phyloP scores from a whole-genome alignment of 2,113 vertebrate genomes.

The Centrocercus urophasianus region DNA sequence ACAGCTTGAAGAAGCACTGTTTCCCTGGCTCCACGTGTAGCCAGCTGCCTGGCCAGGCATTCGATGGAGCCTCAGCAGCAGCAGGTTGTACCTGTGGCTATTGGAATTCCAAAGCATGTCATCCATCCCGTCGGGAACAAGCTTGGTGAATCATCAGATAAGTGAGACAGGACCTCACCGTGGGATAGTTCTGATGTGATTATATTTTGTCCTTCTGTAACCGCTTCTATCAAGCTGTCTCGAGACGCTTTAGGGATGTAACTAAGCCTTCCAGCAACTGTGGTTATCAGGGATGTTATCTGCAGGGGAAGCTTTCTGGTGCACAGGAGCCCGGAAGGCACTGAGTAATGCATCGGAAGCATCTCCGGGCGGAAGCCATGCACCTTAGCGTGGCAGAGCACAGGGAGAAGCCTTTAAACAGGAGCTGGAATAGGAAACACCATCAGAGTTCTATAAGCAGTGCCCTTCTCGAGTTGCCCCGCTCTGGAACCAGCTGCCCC shows the following conservation, averaged over 20 bases:
- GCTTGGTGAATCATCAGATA: neutral
- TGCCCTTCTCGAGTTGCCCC: neutral
- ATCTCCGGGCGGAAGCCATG: neutral
- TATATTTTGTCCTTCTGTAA: neutral
- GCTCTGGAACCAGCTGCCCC: too few relatives aligned
- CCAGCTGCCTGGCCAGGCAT: neutral
- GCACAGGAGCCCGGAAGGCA: fast-evolving
- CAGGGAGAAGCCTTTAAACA: neutral
- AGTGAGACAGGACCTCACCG: neutral
- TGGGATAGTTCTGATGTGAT: neutral
- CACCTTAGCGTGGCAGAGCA: neutral
- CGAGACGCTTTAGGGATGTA: neutral
- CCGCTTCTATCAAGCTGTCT: neutral
- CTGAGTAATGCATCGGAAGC: neutral
- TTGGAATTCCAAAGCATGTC: neutral
- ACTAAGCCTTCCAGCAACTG: neutral
- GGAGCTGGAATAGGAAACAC: neutral
- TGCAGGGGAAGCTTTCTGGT: neutral
- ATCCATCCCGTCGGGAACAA: neutral
- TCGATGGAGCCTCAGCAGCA: neutral
- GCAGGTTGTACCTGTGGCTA: neutral
- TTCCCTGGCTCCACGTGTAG: conserved; percentile 5
- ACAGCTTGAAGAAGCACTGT: neutral
- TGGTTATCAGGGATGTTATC: neutral
- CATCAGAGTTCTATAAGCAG: neutral